These are phyloP conservation scores for Sebastes hubbsi DNA, from an alignment of 2,797 vertebrate species.

Conservation along the genomic window DNA sequence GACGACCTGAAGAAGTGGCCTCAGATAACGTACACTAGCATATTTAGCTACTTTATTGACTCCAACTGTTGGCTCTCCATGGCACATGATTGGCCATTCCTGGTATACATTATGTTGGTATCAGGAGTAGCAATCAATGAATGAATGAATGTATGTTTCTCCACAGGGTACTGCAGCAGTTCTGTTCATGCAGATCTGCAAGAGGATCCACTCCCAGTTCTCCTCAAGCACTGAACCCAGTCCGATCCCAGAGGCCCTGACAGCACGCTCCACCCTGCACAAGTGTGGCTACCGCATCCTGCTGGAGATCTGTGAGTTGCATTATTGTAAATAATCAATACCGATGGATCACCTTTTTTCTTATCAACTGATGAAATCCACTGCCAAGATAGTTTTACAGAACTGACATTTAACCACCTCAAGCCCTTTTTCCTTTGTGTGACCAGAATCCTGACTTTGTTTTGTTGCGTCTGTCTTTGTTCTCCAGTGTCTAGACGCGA, in stretches of 20 bases:
- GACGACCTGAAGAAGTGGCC: no score
- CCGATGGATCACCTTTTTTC: background rate
- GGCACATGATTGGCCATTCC: background rate
- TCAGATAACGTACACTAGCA: no score
- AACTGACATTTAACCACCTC: background rate
- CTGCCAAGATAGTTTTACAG: background rate
- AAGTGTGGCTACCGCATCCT: slow-evolving; percentile 78
- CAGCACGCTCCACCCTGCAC: slow-evolving; percentile 38
- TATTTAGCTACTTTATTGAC: no score
- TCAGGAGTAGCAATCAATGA: background rate
- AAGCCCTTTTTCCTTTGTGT: background rate
- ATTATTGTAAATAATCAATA: background rate
- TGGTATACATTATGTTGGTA: background rate
- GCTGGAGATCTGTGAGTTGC: slow-evolving; percentile 77
- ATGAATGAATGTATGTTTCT: slow-evolving; percentile 9
- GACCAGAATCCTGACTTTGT: background rate
- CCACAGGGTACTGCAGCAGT: slow-evolving; percentile 84
- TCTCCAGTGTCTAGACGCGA: slow-evolving; percentile 70
- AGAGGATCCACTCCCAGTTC: slow-evolving; percentile 83
- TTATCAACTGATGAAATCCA: background rate
- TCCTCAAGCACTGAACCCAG: slow-evolving; percentile 68
- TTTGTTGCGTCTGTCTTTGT: background rate
- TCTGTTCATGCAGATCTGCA: slow-evolving; percentile 88
- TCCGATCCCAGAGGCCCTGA: slow-evolving; percentile 39
- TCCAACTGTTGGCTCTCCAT: background rate